Conservation (phyloP, 2,797 vertebrate genomes). For the Semotilus atromaculatus region DNA sequence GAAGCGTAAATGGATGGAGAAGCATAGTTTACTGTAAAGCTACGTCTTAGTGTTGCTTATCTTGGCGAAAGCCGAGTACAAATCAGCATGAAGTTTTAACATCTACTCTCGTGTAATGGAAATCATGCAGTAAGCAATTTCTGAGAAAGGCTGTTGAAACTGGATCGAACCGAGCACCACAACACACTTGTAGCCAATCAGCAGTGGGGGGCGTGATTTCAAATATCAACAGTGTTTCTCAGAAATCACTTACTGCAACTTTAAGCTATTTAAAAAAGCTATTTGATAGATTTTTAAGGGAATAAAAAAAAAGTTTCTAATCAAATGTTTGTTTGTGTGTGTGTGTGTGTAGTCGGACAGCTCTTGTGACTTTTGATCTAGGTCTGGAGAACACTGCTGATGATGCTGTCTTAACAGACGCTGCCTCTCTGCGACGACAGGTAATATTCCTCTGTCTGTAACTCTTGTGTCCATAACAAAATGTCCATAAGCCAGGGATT, state of each 20-base stretch:
- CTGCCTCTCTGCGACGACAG: slow-evolving; percentile 91
- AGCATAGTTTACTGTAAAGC: no score
- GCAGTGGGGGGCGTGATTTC: neutral
- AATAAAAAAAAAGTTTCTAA: neutral
- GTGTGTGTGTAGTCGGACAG: slow-evolving; percentile 56
- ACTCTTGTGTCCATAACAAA: neutral
- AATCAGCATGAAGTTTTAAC: no score
- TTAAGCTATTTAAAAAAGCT: neutral
- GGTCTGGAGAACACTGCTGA: slow-evolving; percentile 85
- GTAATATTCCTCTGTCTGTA: slow-evolving; percentile 65
- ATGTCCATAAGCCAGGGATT: neutral
- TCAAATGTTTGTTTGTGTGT: neutral
- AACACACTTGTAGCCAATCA: neutral
- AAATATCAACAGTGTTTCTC: neutral
- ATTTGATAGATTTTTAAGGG: fast-evolving
- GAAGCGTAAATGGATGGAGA: no score
- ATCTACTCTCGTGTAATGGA: no score
- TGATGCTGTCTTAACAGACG: slow-evolving; percentile 88
- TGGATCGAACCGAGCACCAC: neutral
- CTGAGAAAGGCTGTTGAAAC: neutral
- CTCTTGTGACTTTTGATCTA: slow-evolving; percentile 65
- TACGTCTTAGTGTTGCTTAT: no score
- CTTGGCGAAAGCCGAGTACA: no score
- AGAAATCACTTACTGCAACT: neutral
- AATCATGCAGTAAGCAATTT: neutral